Evolutionary conservation across 2,113 vertebrate genomes (phyloP).

Genomic region (Melanerpes formicivorus): DNA sequence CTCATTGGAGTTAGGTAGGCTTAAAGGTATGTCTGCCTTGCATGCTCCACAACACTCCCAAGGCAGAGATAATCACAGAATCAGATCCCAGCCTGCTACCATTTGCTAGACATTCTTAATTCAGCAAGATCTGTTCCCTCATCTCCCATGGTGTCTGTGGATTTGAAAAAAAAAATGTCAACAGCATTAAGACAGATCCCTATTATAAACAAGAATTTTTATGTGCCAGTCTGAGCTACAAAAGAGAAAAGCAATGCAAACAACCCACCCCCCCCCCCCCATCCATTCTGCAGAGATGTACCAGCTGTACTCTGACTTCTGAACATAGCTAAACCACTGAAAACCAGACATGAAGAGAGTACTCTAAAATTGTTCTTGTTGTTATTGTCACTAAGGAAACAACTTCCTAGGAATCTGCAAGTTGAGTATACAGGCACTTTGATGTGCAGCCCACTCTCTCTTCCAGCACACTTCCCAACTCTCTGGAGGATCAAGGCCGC

Average conservation of each 20-base stretch:
- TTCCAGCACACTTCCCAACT: background rate
- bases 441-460: background rate
- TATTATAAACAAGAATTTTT: background rate
- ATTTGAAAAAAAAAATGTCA: background rate
- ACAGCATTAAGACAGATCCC: background rate
- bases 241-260: background rate
- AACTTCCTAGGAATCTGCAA: background rate
- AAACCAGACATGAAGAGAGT: slow-evolving; percentile 9
- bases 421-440: background rate
- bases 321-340: background rate
- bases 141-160: background rate
- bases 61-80: background rate
- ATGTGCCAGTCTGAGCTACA: background rate
- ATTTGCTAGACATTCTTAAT: background rate
- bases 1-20: background rate
- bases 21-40: background rate
- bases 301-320: background rate
- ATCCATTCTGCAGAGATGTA: background rate
- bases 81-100: background rate
- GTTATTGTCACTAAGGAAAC: slow-evolving; percentile 57
- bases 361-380: slow-evolving; percentile 19
- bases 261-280: background rate
- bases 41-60: background rate
- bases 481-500: background rate
- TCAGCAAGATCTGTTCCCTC: background rate